These are phyloP conservation scores for Poicephalus gulielmi DNA, from an alignment of 2,113 vertebrate species.

Conservation along the genomic window DNA sequence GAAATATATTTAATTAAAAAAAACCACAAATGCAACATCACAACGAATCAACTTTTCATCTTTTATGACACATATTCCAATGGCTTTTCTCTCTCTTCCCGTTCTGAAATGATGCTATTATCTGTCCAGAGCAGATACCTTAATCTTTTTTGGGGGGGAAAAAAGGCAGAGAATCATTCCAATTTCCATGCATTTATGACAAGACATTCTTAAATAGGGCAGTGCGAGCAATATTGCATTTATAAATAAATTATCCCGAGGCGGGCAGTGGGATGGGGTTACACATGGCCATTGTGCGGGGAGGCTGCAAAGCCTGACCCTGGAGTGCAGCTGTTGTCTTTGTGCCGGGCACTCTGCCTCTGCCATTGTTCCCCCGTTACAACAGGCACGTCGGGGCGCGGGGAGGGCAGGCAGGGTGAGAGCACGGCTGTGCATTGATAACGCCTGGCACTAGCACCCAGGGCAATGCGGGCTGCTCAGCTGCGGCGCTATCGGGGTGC, in stretches of 20 bases:
- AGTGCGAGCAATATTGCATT: conserved; percentile 70
- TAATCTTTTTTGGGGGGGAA: conserved; percentile 39
- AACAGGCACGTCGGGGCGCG: conserved; percentile 43
- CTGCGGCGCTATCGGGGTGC: not conserved
- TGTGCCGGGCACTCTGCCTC: conserved; percentile 78
- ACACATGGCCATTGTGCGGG: conserved; percentile 64
- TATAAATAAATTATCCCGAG: conserved; percentile 82
- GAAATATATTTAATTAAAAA: not conserved
- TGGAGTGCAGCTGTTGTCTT: conserved; percentile 83
- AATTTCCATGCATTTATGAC: conserved; percentile 76
- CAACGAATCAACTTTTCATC: not conserved
- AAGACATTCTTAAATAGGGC: conserved; percentile 68
- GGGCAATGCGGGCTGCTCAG: conserved; percentile 25
- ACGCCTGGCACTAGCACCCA: conserved; percentile 40
- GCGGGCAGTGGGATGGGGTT: conserved; percentile 66
- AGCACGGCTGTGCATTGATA: conserved; percentile 59
- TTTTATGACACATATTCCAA: not conserved
- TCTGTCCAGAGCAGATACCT: conserved; percentile 60
- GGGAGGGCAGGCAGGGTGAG: not conserved
- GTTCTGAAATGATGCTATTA: not conserved
- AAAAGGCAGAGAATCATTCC: conserved; percentile 69
- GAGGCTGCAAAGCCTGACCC: conserved; percentile 57
- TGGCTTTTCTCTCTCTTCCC: not conserved
- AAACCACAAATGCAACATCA: not conserved
- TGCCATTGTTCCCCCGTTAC: conserved; percentile 76